These are phyloP conservation scores for Pseudocheirus occidentalis DNA, from an alignment of 2,797 vertebrate species.

Conservation along the genomic window DNA sequence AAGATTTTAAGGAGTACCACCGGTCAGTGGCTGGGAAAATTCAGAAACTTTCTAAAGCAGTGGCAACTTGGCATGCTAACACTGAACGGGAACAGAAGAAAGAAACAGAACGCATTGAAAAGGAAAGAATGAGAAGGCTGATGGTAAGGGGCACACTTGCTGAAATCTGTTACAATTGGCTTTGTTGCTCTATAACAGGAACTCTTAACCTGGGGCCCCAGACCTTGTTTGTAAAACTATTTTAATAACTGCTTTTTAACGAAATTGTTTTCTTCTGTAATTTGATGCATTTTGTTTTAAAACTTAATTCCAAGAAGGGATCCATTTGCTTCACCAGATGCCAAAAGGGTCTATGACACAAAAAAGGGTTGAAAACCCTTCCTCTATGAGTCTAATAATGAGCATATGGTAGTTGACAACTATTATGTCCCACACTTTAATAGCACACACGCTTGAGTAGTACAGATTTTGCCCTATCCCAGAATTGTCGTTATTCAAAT, in stretches of 20 bases:
- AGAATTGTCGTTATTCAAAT: not conserved
- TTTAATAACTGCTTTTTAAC: not conserved
- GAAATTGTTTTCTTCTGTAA: not conserved
- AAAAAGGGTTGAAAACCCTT: not conserved
- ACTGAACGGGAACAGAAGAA: conserved; percentile 98
- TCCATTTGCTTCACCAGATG: not conserved
- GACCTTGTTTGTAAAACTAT: not conserved
- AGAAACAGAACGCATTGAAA: conserved; percentile 97
- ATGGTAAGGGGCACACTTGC: conserved; percentile 88
- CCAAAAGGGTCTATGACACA: not conserved
- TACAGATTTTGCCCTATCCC: not conserved
- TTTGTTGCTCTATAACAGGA: not conserved
- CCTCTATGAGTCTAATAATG: not conserved
- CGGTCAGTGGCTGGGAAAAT: conserved; percentile 96
- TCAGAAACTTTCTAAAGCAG: conserved; percentile 95
- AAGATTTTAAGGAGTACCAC: conserved; percentile 99
- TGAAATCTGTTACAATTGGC: not conserved
- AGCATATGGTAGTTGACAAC: not conserved
- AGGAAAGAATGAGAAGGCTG: conserved; percentile 97
- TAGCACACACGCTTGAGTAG: not conserved
- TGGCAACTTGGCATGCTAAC: conserved; percentile 98
- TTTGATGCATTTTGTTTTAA: not conserved
- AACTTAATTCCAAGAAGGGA: not conserved
- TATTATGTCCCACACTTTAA: not conserved
- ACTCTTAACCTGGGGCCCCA: not conserved